Conservation (phyloP, 2,113 vertebrate genomes). For the Dromas ardeola region DNA sequence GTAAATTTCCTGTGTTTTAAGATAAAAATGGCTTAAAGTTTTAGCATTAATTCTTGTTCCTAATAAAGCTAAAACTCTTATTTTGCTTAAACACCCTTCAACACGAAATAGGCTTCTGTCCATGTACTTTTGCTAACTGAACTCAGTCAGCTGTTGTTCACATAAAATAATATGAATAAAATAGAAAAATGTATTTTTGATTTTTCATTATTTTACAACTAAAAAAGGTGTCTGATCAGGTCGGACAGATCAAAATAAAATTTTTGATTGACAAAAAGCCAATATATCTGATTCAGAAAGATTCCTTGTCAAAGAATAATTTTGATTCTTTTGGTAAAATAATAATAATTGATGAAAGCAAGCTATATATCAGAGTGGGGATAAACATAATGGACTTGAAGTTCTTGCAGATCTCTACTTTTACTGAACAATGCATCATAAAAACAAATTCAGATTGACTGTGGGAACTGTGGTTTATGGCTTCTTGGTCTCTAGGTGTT, state of each 20-base stretch:
- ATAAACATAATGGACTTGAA: slow-evolving; percentile 4
- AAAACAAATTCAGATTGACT: slow-evolving; percentile 32
- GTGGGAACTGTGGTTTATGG: slow-evolving; percentile 56
- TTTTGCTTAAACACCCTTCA: not conserved
- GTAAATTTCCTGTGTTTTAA: not conserved
- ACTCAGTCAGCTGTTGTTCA: not conserved
- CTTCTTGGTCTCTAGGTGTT: slow-evolving; percentile 53
- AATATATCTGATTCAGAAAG: not conserved
- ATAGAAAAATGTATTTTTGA: not conserved
- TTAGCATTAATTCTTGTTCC: not conserved
- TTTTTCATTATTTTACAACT: not conserved
- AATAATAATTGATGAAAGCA: slow-evolving; percentile 25
- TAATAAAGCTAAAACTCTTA: not conserved
- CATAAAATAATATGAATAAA: not conserved
- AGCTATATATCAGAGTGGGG: not conserved
- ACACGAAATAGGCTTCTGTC: not conserved
- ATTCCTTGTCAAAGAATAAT: slow-evolving; percentile 14
- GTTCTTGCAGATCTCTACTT: slow-evolving; percentile 31
- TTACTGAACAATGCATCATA: slow-evolving; percentile 16
- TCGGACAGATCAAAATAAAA: not conserved
- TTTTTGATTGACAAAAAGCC: not conserved
- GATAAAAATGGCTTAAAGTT: not conserved
- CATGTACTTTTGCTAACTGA: not conserved
- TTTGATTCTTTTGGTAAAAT: slow-evolving; percentile 29
- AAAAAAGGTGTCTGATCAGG: not conserved